These are phyloP conservation scores for Eupithecia subfuscata DNA, from an alignment of 2,888 invertebrate genomes.

Conservation along the genomic window DNA sequence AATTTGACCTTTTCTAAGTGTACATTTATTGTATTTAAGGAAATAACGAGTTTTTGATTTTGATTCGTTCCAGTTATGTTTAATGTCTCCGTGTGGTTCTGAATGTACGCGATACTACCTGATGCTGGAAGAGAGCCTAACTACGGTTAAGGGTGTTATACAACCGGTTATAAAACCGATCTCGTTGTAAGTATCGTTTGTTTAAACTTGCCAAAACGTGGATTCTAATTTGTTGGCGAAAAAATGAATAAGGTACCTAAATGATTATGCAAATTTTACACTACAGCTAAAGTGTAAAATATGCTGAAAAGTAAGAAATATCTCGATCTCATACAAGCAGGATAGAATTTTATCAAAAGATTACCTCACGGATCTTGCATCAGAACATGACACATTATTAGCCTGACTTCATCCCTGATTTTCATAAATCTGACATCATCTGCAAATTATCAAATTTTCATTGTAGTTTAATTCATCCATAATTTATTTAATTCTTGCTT, in stretches of 20 bases:
- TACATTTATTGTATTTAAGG: too few relatives aligned
- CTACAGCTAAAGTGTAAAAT: too few relatives aligned
- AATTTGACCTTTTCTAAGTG: too few relatives aligned
- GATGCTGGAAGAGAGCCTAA: conserved; percentile 16
- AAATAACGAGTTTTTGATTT: too few relatives aligned
- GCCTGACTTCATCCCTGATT: background rate
- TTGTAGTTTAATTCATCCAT: background rate
- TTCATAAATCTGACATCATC: background rate
- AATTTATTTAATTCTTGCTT: background rate
- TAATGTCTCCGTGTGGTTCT: conserved; percentile 5
- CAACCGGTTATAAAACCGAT: conserved; percentile 9
- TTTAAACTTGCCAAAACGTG: background rate
- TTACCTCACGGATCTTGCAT: background rate
- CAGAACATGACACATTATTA: background rate
- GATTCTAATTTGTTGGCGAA: too few relatives aligned
- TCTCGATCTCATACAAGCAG: background rate
- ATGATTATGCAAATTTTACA: too few relatives aligned
- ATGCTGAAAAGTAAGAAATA: background rate
- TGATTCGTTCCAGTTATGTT: conserved; percentile 21
- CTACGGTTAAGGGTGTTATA: background rate
- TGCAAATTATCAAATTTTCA: background rate
- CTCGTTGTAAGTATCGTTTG: conserved; percentile 20
- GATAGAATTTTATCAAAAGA: background rate
- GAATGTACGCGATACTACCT: conserved; percentile 30
- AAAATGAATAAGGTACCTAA: too few relatives aligned